These are phyloP conservation scores for Drosophila gaucha DNA, from an alignment of 2,888 invertebrate species.

Conservation along the genomic window DNA sequence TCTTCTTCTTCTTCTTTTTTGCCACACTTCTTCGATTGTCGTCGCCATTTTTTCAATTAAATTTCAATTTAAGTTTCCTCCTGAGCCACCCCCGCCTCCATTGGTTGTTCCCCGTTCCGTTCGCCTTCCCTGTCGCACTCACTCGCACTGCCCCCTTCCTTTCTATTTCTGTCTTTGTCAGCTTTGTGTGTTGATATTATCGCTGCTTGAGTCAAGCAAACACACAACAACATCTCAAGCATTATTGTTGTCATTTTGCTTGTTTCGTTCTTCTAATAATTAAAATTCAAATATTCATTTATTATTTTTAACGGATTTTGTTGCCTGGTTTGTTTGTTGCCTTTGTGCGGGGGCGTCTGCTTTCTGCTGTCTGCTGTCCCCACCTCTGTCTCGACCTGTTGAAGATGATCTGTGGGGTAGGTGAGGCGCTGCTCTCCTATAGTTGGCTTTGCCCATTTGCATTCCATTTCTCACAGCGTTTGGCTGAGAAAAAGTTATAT, in stretches of 20 bases:
- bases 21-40: constrained; percentile 48
- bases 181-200: constrained; percentile 10
- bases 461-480: constrained; percentile 18
- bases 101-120: not conserved
- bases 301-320: constrained; percentile 32
- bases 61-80: constrained; percentile 60
- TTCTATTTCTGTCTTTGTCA: not conserved
- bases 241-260: constrained; percentile 2
- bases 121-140: not conserved
- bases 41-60: constrained; percentile 62
- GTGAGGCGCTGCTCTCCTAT: not conserved
- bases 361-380: no score
- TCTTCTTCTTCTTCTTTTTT: constrained; percentile 9
- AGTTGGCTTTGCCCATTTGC: constrained; percentile 19
- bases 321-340: not conserved
- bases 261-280: constrained; percentile 10
- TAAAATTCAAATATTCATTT: constrained; percentile 37
- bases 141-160: not conserved
- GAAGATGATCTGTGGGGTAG: no score
- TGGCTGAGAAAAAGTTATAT: constrained; percentile 30
- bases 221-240: constrained; percentile 9
- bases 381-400: no score
- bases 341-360: no score
- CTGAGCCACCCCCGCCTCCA: constrained; percentile 14
- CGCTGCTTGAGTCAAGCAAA: not conserved